Evolutionary conservation across 2,113 vertebrate species (phyloP), one percentile per base, ranked within the genome.

Genomic region (Hirundichthys speculiger): DNA sequence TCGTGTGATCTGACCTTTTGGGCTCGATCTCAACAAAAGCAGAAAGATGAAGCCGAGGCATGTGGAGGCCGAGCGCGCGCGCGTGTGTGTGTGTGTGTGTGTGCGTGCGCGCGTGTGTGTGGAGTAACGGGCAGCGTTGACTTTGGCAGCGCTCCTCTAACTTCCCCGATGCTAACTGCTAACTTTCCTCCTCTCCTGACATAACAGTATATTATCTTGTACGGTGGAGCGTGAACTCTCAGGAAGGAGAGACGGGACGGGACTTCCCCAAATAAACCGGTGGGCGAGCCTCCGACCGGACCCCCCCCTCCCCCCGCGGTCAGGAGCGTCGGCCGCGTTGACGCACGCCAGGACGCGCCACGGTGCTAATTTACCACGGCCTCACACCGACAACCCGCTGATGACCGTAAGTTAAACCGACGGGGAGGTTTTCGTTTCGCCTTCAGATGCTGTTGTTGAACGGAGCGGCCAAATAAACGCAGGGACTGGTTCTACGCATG

Each of bases 131-230:
- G 79, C 58, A 67, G 76, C 73, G 70, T 72, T 84, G 82, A 90
- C 66, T 86, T 87, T 81, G 82, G 83, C 83, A 73, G 54, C 64
- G 62, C 65, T 71, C n/a, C 73, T 85, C 56, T 68, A 79, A 80
- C 79, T 82, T 87, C 84, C 77, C 83, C 60, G 64, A 73, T 54
- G 62, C 76, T 80, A 82, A 73, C 83, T 27, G 75, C 70, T 48
- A 64, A 90, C 65, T 85, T 87, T 80, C 78, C 80, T 83, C 51
- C 71, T 80, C 68, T 81, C 53, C 79, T 81, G 84, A 74, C 86
- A 80, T 85, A 88, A 85, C 83, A 77, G 87, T 88, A 84, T 90
- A 89, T 89, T 89, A 88, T 89, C 86, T 69, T 88, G 80, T 84
- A 84, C 82, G 69, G 84, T 80, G 80, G 76, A 83, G 78, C 77